Evolutionary conservation across 2,888 invertebrate genomes (phyloP).

Genomic region (Chrysotoxum bicinctum): DNA sequence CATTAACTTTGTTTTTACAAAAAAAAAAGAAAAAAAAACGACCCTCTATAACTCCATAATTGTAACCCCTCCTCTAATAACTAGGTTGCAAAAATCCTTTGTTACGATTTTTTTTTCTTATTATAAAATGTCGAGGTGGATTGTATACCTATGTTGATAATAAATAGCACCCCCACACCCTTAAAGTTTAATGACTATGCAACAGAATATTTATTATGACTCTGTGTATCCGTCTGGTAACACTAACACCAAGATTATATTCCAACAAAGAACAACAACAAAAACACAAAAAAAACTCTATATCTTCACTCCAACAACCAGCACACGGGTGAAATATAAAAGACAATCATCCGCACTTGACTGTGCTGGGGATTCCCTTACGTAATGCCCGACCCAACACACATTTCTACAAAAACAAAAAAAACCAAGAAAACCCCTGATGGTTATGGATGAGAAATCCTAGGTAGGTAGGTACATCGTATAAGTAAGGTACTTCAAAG

Average conservation of each 20-base stretch:
- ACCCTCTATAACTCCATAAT: background rate
- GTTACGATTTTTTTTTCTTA: slow-evolving; percentile 41
- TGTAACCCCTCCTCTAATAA: background rate
- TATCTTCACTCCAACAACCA: slow-evolving; percentile 13
- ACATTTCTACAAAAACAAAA: slow-evolving; percentile 23
- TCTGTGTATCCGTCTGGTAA: slow-evolving; percentile 42
- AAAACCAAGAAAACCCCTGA: background rate
- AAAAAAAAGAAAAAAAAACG: slow-evolving; percentile 1
- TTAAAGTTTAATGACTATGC: slow-evolving; percentile 47
- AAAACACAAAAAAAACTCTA: background rate
- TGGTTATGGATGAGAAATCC: slow-evolving; percentile 42
- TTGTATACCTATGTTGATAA: slow-evolving; percentile 54
- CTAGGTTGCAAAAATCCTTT: slow-evolving; percentile 43
- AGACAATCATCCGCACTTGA: slow-evolving; percentile 62
- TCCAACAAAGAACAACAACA: background rate
- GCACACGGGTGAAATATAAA: slow-evolving; percentile 47
- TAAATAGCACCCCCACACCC: slow-evolving; percentile 41
- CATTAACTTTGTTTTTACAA: background rate
- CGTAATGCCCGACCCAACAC: slow-evolving; percentile 59
- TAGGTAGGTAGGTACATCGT: background rate
- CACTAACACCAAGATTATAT: slow-evolving; percentile 18
- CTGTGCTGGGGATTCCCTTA: slow-evolving; percentile 71
- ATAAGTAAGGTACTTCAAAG: slow-evolving; percentile 7
- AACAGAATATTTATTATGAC: slow-evolving; percentile 60
- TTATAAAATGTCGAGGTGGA: slow-evolving; percentile 50